These are phyloP conservation scores for Salarias fasciatus DNA, from an alignment of 2,797 vertebrate genomes.

Conservation along the genomic window DNA sequence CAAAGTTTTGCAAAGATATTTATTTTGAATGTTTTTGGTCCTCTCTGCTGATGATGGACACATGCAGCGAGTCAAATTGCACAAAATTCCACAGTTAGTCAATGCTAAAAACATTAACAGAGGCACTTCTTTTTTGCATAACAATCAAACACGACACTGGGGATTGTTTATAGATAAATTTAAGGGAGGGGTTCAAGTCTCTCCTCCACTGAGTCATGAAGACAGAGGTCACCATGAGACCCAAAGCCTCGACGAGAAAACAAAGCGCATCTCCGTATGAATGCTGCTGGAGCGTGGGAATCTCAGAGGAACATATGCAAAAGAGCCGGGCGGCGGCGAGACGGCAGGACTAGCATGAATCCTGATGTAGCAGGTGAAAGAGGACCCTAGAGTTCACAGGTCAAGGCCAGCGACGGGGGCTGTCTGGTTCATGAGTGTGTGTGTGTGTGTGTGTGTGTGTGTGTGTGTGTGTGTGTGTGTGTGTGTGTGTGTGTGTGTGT, in stretches of 20 bases:
- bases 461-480: constrained; percentile 36
- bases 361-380: constrained; percentile 80
- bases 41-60: too few species aligned
- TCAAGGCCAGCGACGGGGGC: constrained; percentile 81
- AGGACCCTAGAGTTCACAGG: constrained; percentile 85
- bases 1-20: too few species aligned
- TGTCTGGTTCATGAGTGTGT: too few species aligned
- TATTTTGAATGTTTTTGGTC: too few species aligned
- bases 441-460: too few species aligned
- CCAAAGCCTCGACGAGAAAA: background rate
- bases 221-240: background rate
- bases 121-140: background rate
- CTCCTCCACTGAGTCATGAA: constrained; percentile 10
- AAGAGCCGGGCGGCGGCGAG: constrained; percentile 68
- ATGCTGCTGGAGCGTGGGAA: constrained; percentile 78
- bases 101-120: too few species aligned
- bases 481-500: constrained; percentile 23
- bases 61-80: too few species aligned
- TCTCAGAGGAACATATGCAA: constrained; percentile 71
- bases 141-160: background rate
- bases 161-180: too few species aligned
- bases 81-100: too few species aligned
- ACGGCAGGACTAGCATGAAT: constrained; percentile 72
- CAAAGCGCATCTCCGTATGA: constrained; percentile 49
- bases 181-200: too few species aligned